phyloP scores from a whole-genome alignment of 2,888 invertebrate genomes.

The Caenorhabditis japonica region DNA sequence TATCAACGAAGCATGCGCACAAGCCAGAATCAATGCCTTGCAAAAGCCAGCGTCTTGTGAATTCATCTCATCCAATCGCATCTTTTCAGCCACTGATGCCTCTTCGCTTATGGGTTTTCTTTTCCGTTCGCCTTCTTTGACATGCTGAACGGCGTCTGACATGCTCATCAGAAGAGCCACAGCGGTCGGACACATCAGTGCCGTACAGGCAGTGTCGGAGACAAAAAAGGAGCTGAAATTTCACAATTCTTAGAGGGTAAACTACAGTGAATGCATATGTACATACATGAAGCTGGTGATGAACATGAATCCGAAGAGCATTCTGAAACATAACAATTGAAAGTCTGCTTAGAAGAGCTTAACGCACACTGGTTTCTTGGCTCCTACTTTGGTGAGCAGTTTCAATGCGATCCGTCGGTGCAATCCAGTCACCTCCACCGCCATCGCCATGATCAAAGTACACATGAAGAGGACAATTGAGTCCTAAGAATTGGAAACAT shows the following conservation, averaged over 20 bases:
- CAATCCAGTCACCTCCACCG: slow-evolving; percentile 58
- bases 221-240: slow-evolving; percentile 56
- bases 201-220: slow-evolving; percentile 79
- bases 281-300: slow-evolving; percentile 59
- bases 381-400: slow-evolving; percentile 56
- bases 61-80: slow-evolving; percentile 37
- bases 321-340: slow-evolving; percentile 39
- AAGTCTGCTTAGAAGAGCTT: background rate
- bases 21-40: slow-evolving; percentile 54
- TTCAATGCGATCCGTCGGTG: slow-evolving; percentile 62
- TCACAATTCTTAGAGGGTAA: too few relatives aligned
- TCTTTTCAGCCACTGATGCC: slow-evolving; percentile 27
- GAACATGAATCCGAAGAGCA: slow-evolving; percentile 60
- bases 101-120: slow-evolving; percentile 7
- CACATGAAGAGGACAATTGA: slow-evolving; percentile 55
- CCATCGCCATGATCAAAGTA: slow-evolving; percentile 63
- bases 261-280: background rate
- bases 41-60: slow-evolving; percentile 42
- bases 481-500: slow-evolving; percentile 46
- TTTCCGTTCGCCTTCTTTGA: slow-evolving; percentile 24
- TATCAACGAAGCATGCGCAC: slow-evolving; percentile 60
- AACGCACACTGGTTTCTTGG: slow-evolving; percentile 43
- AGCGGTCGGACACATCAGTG: slow-evolving; percentile 93
- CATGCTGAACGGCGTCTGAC: slow-evolving; percentile 39
- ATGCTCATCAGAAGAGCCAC: slow-evolving; percentile 83